Evolutionary conservation across 2,113 vertebrate genomes (phyloP), one percentile per base, ranked within the genome.

Genomic region (Chloropsis hardwickii): DNA sequence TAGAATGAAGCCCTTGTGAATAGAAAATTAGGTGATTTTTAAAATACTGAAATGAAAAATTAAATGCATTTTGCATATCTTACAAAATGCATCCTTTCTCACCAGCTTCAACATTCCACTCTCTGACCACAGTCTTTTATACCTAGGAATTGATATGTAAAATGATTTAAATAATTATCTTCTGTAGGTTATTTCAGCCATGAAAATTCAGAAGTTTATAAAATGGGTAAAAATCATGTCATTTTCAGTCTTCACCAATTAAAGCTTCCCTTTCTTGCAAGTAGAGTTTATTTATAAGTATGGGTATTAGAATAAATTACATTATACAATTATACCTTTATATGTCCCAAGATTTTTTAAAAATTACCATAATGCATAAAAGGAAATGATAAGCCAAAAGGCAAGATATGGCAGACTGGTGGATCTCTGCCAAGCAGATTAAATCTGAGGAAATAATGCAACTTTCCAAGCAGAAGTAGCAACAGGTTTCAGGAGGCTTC

Each of bases 401-500:
- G 22, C 6, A 95, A 90, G 91, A 76, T 27, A 69, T 35, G n/a
- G 12, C 58, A 90, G 33, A 29, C 11, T 54, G 42, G 51, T 58
- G 50, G 45, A 53, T 80, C 37, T 84, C 35, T 94, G 44, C 56
- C 48, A 92, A 16, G 8, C 9, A 86, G 69, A 81, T 81, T 21
- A 82, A 81, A 82, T 39, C 37, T 65, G 57, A 85, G 39, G 29
- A 79, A 61, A 89, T 15, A 53, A 48, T 45, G 28, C n/a, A 71
- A 44, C 18, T 45, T 82, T 67, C 69, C 54, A 54, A 78, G 8
- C 28, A 69, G 45, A 6, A 67, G 33, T 1, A 95, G 67, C 96
- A 96, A 97, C 93, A 97, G 74, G 83, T 95, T 85, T 92, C 70
- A 65, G 29, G 35, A 67, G 19, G 37, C 5, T 74, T 71, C 60